phyloP scores from a whole-genome alignment of 2,888 invertebrate species.

The Diarsia brunnea region DNA sequence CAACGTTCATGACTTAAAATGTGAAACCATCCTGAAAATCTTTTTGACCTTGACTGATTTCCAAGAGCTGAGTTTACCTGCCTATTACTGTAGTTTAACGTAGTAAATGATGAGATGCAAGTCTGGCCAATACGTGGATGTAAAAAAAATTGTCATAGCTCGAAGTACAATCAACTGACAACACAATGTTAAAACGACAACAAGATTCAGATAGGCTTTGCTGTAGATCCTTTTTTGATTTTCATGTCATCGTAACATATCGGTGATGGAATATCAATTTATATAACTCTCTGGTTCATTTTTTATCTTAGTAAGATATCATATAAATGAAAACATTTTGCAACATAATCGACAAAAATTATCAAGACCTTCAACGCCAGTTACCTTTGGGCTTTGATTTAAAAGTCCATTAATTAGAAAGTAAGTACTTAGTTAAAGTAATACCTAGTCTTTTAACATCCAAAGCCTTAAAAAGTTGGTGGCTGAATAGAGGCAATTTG shows the following conservation, averaged over 20 bases:
- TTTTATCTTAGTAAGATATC: background rate
- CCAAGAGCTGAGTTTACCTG: background rate
- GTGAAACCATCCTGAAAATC: slow-evolving; percentile 22
- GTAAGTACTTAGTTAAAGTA: background rate
- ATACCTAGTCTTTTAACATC: slow-evolving; percentile 14
- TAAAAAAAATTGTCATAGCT: background rate
- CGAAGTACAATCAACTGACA: background rate
- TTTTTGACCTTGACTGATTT: slow-evolving; percentile 32
- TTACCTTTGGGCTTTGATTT: slow-evolving; percentile 10
- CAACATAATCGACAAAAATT: background rate
- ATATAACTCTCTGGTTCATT: background rate
- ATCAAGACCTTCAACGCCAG: background rate
- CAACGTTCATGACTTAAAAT: slow-evolving; percentile 15
- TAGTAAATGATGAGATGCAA: background rate
- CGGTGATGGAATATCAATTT: background rate
- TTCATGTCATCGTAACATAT: background rate
- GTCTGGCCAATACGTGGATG: background rate
- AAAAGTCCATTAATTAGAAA: slow-evolving; percentile 4
- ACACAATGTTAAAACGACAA: background rate
- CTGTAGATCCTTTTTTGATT: no score
- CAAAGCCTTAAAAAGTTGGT: slow-evolving; percentile 12
- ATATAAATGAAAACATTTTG: background rate
- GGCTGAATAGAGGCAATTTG: slow-evolving; percentile 44
- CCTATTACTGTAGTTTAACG: background rate
- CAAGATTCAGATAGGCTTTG: background rate